Evolutionary conservation across 2,888 invertebrate genomes (phyloP).

Genomic region (Incurvaria masculella): DNA sequence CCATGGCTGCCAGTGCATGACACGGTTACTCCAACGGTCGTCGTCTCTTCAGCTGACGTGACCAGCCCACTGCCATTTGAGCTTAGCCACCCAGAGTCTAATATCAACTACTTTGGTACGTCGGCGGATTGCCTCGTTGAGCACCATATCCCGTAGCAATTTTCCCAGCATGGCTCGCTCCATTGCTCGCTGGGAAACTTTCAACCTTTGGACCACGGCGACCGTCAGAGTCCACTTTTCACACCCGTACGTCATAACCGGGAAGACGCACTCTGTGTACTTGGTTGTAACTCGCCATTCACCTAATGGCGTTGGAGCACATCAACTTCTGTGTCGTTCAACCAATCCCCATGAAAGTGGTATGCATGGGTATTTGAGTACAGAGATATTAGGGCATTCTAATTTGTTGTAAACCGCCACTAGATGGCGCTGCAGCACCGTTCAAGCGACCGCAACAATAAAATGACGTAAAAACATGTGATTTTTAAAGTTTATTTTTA

Average conservation of each 20-base stretch:
- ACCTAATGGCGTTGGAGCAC: too few species aligned
- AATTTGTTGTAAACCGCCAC: too few species aligned
- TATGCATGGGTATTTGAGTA: too few species aligned
- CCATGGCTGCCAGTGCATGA: background rate
- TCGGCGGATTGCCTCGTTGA: too few species aligned
- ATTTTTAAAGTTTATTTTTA: too few species aligned
- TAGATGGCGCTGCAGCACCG: too few species aligned
- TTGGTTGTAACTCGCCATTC: too few species aligned
- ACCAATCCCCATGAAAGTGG: too few species aligned
- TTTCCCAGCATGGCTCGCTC: constrained; percentile 12
- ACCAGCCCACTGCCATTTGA: background rate
- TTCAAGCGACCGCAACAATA: too few species aligned
- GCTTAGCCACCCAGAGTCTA: background rate
- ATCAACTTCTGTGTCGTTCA: too few species aligned
- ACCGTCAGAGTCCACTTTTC: constrained; percentile 14
- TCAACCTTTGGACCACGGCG: constrained; percentile 7
- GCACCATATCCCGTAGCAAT: constrained; percentile 4
- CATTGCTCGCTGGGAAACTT: constrained; percentile 8
- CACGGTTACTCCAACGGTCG: background rate
- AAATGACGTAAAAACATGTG: too few species aligned
- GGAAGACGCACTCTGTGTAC: constrained; percentile 13
- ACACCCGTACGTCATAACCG: constrained; percentile 13
- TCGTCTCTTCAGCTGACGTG: background rate
- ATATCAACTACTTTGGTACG: background rate
- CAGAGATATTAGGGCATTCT: too few species aligned